Evolutionary conservation across 2,888 invertebrate species (phyloP).

Genomic region (Agrilus biguttatus): DNA sequence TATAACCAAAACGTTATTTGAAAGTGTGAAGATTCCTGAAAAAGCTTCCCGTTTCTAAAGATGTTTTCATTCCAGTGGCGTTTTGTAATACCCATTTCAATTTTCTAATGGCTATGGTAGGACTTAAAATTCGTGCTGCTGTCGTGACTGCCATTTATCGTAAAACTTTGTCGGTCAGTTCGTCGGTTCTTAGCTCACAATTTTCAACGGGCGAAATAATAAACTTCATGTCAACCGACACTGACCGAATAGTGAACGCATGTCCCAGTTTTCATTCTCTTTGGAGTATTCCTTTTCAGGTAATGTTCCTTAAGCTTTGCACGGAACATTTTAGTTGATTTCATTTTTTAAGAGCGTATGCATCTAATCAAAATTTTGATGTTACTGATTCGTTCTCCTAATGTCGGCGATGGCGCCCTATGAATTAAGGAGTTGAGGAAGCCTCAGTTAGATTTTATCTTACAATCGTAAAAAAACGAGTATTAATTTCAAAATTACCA

Average conservation of each 20-base stretch:
- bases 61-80: conserved; percentile 40
- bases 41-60: neutral
- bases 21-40: neutral
- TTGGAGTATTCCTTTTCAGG: conserved; percentile 93
- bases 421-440: too few species aligned
- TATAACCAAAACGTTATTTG: too few species aligned
- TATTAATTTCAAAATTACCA: too few species aligned
- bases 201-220: conserved; percentile 74
- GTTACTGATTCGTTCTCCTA: too few species aligned
- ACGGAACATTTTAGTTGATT: too few species aligned
- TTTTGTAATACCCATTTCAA: conserved; percentile 79
- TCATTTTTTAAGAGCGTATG: too few species aligned
- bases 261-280: conserved; percentile 92
- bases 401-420: too few species aligned
- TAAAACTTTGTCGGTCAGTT: conserved; percentile 41
- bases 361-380: too few species aligned
- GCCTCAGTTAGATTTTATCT: too few species aligned
- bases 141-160: conserved; percentile 72
- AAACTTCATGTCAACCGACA: conserved; percentile 94
- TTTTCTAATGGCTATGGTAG: conserved; percentile 71
- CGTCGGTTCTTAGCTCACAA: conserved; percentile 23
- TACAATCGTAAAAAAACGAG: too few species aligned
- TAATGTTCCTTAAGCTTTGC: conserved; percentile 19
- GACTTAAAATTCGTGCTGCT: conserved; percentile 75
- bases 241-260: conserved; percentile 88